Conservation (phyloP, 2,113 vertebrate species). For the Colius striatus region DNA sequence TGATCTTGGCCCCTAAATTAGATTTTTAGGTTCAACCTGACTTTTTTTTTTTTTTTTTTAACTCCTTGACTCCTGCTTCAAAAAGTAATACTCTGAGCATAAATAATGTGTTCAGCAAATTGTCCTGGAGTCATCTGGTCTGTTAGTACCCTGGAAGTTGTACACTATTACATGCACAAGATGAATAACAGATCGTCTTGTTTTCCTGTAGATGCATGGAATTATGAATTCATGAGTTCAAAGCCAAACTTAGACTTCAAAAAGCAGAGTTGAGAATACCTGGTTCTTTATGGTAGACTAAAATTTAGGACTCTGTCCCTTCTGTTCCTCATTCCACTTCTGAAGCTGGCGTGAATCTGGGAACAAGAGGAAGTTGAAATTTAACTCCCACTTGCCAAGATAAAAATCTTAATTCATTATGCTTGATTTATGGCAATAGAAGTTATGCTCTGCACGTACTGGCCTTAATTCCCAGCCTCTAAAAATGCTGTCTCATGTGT, state of each 20-base stretch:
- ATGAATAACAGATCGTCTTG: constrained; percentile 5
- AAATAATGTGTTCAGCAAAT: neutral
- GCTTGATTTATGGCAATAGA: neutral
- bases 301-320: neutral
- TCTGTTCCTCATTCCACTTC: neutral
- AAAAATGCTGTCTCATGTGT: neutral
- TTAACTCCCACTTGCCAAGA: neutral
- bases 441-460: neutral
- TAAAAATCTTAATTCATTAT: neutral
- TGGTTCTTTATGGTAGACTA: neutral
- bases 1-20: neutral
- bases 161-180: neutral
- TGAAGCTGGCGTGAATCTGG: constrained; percentile 11
- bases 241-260: neutral
- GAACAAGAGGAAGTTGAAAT: constrained; percentile 9
- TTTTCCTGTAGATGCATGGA: neutral
- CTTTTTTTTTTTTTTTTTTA: neutral
- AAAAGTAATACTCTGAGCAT: neutral
- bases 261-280: constrained; percentile 6
- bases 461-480: neutral
- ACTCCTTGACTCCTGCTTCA: neutral
- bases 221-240: neutral
- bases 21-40: neutral
- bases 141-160: neutral
- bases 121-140: neutral